Conservation (phyloP, 2,113 vertebrate genomes). For the Epinephelus cyanopodus region DNA sequence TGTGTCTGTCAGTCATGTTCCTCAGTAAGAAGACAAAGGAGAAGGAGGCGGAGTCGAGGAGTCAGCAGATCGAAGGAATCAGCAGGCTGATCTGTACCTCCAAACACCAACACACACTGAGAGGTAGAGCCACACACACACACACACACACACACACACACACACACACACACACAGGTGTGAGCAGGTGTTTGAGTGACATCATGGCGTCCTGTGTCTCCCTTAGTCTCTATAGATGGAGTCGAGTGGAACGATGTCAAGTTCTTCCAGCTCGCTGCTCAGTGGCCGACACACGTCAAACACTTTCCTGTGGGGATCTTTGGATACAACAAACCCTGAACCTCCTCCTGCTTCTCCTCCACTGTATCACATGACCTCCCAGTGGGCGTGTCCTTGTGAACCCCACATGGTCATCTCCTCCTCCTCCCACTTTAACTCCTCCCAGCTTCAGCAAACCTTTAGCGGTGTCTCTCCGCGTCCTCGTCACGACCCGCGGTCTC, state of each 20-base stretch:
- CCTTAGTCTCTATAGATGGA: constrained; percentile 87
- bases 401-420: too few species aligned
- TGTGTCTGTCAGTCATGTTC: constrained; percentile 86
- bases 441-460: too few species aligned
- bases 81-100: constrained; percentile 91
- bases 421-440: too few species aligned
- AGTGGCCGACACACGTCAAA: constrained; percentile 91
- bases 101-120: constrained; percentile 86
- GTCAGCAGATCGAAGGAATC: constrained; percentile 90
- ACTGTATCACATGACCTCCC: not conserved
- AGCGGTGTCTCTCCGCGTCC: too few species aligned
- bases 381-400: too few species aligned
- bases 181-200: not conserved
- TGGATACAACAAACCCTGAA: constrained; percentile 82
- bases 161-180: not conserved
- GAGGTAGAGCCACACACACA: constrained; percentile 77
- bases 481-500: too few species aligned
- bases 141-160: constrained; percentile 33
- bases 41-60: constrained; percentile 89
- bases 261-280: constrained; percentile 82
- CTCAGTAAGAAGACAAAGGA: constrained; percentile 91
- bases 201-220: not conserved
- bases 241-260: constrained; percentile 88
- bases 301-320: constrained; percentile 90
- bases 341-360: not conserved